Conservation (phyloP, 2,797 vertebrate species). For the Lutjanus campechanus region DNA sequence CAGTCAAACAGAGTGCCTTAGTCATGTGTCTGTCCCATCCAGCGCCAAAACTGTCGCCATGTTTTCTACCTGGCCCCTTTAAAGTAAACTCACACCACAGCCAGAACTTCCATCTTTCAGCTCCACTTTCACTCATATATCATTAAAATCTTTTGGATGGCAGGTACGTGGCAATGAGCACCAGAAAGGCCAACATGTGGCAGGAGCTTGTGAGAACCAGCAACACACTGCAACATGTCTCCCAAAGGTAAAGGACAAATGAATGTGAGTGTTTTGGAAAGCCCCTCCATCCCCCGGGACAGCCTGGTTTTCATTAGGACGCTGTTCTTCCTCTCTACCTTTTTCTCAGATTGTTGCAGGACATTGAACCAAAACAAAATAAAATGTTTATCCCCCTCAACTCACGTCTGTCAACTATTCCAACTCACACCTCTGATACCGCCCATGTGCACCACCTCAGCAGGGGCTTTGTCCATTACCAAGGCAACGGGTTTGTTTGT, state of each 20-base stretch:
- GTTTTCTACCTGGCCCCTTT: conserved; percentile 44
- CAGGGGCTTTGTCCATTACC: conserved; percentile 59
- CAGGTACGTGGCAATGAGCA: conserved; percentile 58
- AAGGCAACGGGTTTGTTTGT: conserved; percentile 78
- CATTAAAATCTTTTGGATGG: conserved; percentile 29
- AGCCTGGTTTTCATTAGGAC: conserved; percentile 78
- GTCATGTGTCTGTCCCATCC: conserved; percentile 49
- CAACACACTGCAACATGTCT: conserved; percentile 31
- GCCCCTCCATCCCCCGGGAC: conserved; percentile 39
- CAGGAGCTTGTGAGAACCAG: conserved; percentile 48
- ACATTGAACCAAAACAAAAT: conserved; percentile 57
- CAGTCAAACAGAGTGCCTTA: conserved; percentile 49
- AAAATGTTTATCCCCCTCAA: conserved; percentile 44
- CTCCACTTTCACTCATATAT: conserved; percentile 18
- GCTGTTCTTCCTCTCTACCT: conserved; percentile 60
- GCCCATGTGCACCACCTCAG: conserved; percentile 53
- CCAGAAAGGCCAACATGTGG: conserved; percentile 51
- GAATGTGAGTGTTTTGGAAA: conserved; percentile 58
- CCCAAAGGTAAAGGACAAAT: conserved; percentile 59
- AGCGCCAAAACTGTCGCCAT: conserved; percentile 6
- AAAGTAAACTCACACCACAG: conserved; percentile 27
- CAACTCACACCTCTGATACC: conserved; percentile 41
- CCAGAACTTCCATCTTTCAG: neutral
- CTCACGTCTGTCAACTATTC: conserved; percentile 28
- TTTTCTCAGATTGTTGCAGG: conserved; percentile 57